A percentile compares a stretch with the other conserved stretches of the same genome.
phyloP scores from a whole-genome alignment of 2,888 invertebrate genomes.

The Gastracanthus pulcherrimus region DNA sequence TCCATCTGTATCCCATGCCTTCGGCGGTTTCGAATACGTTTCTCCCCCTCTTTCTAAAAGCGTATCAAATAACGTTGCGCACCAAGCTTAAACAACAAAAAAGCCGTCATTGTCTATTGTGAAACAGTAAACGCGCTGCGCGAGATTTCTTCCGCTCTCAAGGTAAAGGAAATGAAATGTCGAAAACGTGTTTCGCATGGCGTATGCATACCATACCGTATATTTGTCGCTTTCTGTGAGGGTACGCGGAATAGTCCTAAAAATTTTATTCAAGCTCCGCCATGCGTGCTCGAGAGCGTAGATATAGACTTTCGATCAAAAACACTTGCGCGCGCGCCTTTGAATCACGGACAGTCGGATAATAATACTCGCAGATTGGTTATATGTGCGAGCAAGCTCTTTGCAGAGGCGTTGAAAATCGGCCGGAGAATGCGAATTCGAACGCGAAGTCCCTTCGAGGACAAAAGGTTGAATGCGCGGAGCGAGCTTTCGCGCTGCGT shows the following conservation, averaged over 20 bases:
- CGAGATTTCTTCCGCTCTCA: neutral
- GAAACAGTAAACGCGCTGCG: neutral
- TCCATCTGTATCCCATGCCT: neutral
- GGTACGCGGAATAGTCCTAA: too few relatives aligned
- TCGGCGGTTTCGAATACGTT: neutral
- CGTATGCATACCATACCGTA: too few relatives aligned
- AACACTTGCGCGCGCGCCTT: neutral
- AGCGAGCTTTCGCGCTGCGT: too few relatives aligned
- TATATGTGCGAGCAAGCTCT: neutral
- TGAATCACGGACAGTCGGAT: neutral
- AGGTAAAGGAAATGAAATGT: conserved; percentile 20
- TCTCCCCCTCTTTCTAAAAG: neutral
- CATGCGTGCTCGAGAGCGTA: neutral
- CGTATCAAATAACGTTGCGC: conserved; percentile 24
- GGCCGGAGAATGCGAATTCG: too few relatives aligned
- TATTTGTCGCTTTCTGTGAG: too few relatives aligned
- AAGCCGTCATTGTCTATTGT: neutral
- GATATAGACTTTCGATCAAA: neutral
- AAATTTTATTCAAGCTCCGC: neutral
- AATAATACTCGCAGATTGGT: conserved; percentile 16
- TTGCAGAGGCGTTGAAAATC: neutral
- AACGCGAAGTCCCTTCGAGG: too few relatives aligned
- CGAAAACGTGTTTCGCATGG: neutral
- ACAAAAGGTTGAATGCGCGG: too few relatives aligned
- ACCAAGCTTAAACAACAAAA: neutral